Evolutionary conservation across 1,140 invertebrate genomes (phyloP).

Genomic region (Drosophila kepulauana): DNA sequence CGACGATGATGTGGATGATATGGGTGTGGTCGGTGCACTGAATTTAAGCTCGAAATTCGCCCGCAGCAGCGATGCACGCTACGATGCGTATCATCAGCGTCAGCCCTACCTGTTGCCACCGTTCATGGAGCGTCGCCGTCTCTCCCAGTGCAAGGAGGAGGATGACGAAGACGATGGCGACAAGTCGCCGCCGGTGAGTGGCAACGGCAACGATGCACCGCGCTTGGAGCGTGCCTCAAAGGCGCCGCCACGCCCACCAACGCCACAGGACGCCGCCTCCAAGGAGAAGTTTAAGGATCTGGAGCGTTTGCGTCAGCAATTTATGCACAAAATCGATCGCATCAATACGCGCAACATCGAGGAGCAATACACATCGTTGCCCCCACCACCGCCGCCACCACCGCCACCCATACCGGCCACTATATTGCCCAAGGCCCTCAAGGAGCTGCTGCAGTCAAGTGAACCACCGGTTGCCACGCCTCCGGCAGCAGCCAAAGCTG

Average conservation of each 20-base stretch:
- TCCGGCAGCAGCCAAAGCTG: background rate
- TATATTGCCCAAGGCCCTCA: conserved; percentile 76
- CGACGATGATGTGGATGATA: conserved; percentile 47
- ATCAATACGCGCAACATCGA: conserved; percentile 78
- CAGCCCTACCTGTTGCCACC: conserved; percentile 86
- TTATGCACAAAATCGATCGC: conserved; percentile 81
- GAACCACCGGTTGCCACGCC: conserved; percentile 1
- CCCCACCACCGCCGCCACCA: conserved; percentile 59
- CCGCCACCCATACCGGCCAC: conserved; percentile 80
- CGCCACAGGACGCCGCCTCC: conserved; percentile 66
- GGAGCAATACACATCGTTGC: conserved; percentile 64
- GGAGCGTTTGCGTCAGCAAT: conserved; percentile 76
- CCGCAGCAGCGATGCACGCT: conserved; percentile 39
- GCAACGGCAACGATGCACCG: conserved; percentile 15
- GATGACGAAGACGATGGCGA: conserved; percentile 89
- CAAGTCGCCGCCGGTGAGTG: conserved; percentile 48
- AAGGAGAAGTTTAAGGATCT: conserved; percentile 79
- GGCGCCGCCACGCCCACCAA: conserved; percentile 73
- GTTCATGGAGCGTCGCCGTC: conserved; percentile 88
- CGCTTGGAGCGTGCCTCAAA: conserved; percentile 61
- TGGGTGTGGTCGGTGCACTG: conserved; percentile 48
- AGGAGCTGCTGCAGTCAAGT: conserved; percentile 69
- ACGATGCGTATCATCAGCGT: conserved; percentile 70
- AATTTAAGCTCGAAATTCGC: conserved; percentile 58
- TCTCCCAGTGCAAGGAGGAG: conserved; percentile 93